Percentiles rank a stretch among this genome's conserved stretches.
Conservation (phyloP, 2,113 vertebrate genomes). For the Astur gentilis region DNA sequence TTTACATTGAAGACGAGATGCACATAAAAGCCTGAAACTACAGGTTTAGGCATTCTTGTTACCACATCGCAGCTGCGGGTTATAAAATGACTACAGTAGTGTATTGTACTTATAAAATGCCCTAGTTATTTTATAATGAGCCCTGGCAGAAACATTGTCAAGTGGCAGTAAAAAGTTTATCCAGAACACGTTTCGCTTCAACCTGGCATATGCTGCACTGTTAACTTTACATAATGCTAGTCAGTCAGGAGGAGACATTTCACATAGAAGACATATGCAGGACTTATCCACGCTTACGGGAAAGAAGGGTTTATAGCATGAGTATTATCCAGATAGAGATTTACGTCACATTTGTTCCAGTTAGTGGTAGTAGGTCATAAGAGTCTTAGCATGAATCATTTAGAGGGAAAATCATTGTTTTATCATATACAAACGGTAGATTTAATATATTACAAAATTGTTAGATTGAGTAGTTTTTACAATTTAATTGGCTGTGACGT, state of each 20-base stretch:
- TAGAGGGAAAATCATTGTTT: background rate
- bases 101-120: slow-evolving; percentile 30
- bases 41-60: slow-evolving; percentile 11
- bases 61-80: slow-evolving; percentile 17
- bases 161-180: slow-evolving; percentile 39
- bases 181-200: background rate
- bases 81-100: slow-evolving; percentile 29
- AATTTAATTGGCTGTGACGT: background rate
- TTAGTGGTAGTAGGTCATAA: background rate
- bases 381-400: slow-evolving; percentile 10
- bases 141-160: slow-evolving; percentile 1
- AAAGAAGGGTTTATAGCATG: background rate
- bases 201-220: background rate
- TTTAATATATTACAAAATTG: background rate
- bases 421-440: background rate
- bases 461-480: background rate
- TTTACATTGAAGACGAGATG: background rate
- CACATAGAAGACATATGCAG: background rate
- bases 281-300: background rate
- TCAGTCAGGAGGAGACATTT: background rate
- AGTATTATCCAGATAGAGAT: background rate
- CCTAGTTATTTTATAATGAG: slow-evolving; percentile 32
- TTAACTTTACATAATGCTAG: background rate
- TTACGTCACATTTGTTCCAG: slow-evolving; percentile 43
- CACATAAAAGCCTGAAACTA: background rate